Base-by-base conservation (phyloP, 2,113 vertebrate genomes). In the Aptenodytes forsteri region DNA sequence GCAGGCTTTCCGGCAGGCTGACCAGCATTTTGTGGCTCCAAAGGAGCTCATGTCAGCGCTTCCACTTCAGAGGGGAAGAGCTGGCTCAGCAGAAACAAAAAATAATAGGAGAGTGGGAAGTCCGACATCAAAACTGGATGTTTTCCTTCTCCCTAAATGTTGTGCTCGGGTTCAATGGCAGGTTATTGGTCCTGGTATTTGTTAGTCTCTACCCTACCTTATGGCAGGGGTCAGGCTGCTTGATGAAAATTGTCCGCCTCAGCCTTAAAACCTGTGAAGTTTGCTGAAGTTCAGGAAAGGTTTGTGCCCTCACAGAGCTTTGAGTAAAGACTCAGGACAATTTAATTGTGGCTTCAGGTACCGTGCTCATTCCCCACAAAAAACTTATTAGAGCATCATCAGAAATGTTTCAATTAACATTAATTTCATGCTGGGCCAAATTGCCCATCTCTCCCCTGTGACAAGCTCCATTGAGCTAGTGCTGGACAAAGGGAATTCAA, bases 401-500 rank as follows among this genome's bases (percentile, higher is more conserved):
- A 72, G 69, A 93, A 72, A 65, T 26, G 5, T 72, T 92, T 90
- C 16, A 11, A 84, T 82, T 84, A 92, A 89, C 65, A 65, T 66
- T 84, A 87, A 65, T 64, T 89, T 87, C 59, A 64, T 49, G 16
- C 56, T 2, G 5, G 81, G 55, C 30, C 75, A 90, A 87, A 96
- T 80, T 62, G 23, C 6, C 49, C 58, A 22, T 76, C 29, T 87
- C 14, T 16, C 21, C 17, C 2, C 61, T 29, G 42, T 55, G 83
- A 82, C 69, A 86, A 78, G 52, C 16, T 96, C 38, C 30, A 62
- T 2, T 58, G 71, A 93, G 50, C 22, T 32, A 49, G 16, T 22
- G 17, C 46, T 80, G 42, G 91, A 90, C 93, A 90, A 94, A 93
- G 36, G 16, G 54, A 90, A 90, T 90, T 96, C 46, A 90, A 85